Evolutionary conservation across 2,797 vertebrate species (phyloP).

Genomic region (Kryptolebias ocellatus): DNA sequence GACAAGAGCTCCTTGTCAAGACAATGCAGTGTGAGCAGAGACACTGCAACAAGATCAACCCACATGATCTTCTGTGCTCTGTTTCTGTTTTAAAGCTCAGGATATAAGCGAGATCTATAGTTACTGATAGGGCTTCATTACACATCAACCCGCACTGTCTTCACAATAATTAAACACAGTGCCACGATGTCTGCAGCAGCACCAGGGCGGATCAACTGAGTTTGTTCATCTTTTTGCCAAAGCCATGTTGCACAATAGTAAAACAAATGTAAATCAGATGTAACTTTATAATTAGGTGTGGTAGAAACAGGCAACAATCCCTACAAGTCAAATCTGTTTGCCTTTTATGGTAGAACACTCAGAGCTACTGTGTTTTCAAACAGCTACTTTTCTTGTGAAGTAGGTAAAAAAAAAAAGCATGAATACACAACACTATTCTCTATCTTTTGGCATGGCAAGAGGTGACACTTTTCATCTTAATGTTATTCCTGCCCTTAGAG

Average conservation of each 20-base stretch:
- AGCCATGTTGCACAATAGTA: conserved; percentile 37
- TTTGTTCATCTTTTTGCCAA: conserved; percentile 44
- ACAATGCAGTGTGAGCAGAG: conserved; percentile 35
- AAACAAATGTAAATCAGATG: conserved; percentile 26
- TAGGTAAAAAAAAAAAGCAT: conserved; percentile 7
- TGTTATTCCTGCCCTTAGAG: conserved; percentile 31
- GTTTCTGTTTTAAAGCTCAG: conserved; percentile 49
- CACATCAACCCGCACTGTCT: neutral
- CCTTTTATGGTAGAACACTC: conserved; percentile 21
- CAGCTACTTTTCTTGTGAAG: neutral
- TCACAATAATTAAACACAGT: conserved; percentile 46
- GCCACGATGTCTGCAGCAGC: conserved; percentile 29
- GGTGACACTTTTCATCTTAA: conserved; percentile 16
- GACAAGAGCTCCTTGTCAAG: conserved; percentile 55
- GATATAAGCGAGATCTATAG: conserved; percentile 49
- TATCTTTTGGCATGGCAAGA: neutral
- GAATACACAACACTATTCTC: conserved; percentile 1
- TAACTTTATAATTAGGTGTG: conserved; percentile 38
- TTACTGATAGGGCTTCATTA: conserved; percentile 31
- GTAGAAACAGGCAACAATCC: conserved; percentile 31
- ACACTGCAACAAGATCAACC: conserved; percentile 40
- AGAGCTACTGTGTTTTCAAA: neutral
- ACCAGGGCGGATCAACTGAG: conserved; percentile 34
- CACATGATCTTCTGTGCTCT: conserved; percentile 33
- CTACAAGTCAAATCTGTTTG: conserved; percentile 30